Evolutionary conservation across 1,140 invertebrate genomes (phyloP).

Genomic region (Drosophila lacertosa): DNA sequence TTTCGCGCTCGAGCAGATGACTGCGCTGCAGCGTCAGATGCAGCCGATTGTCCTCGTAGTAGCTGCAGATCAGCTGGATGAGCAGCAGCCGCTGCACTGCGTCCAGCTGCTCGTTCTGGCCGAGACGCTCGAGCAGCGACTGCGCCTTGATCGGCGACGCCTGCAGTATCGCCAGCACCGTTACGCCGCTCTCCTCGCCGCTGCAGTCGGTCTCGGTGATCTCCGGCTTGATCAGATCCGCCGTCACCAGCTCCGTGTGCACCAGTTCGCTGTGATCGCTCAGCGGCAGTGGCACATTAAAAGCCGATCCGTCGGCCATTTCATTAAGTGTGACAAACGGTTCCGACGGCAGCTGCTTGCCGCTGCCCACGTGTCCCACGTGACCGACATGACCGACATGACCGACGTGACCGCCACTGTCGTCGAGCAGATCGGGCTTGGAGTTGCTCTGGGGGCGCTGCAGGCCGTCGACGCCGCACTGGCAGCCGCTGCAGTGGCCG

Average conservation of each 20-base stretch:
- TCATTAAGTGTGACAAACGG: slow-evolving; percentile 54
- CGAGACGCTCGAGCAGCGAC: slow-evolving; percentile 52
- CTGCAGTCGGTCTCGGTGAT: slow-evolving; percentile 15
- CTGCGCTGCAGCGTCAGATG: slow-evolving; percentile 73
- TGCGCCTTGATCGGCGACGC: slow-evolving; percentile 48
- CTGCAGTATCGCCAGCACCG: slow-evolving; percentile 63
- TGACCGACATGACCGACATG: too few relatives aligned
- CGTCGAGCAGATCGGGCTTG: slow-evolving; percentile 40
- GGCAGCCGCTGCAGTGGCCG: slow-evolving; percentile 53
- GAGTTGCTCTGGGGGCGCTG: slow-evolving; percentile 8
- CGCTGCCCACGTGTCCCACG: too few relatives aligned
- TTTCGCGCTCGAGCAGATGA: slow-evolving; percentile 71
- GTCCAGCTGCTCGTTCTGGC: slow-evolving; percentile 55
- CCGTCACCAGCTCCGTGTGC: slow-evolving; percentile 39
- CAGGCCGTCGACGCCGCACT: slow-evolving; percentile 17
- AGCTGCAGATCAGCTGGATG: slow-evolving; percentile 72
- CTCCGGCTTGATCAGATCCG: slow-evolving; percentile 19
- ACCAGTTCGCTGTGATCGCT: slow-evolving; percentile 40
- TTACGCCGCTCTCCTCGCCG: slow-evolving; percentile 53
- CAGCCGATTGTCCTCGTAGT: slow-evolving; percentile 70
- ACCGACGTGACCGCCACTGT: too few relatives aligned
- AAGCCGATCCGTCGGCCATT: slow-evolving; percentile 6
- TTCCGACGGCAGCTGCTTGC: slow-evolving; percentile 44
- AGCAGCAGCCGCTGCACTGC: slow-evolving; percentile 60
- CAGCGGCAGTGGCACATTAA: slow-evolving; percentile 36